These are phyloP conservation scores for Orthonevra nobilis DNA, from an alignment of 2,888 invertebrate genomes.

Conservation along the genomic window DNA sequence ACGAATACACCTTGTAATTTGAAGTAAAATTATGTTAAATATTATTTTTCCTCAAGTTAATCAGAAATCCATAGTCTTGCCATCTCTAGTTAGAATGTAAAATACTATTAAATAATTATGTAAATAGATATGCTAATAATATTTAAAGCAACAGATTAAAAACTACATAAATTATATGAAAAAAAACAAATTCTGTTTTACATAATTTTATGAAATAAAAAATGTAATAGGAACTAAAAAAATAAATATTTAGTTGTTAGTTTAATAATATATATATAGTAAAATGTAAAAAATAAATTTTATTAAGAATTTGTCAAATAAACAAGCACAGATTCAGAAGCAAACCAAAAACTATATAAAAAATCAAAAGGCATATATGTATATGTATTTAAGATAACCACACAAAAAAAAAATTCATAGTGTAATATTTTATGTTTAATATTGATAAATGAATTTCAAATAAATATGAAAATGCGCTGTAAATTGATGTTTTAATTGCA, in stretches of 20 bases:
- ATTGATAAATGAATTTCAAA: constrained; percentile 59
- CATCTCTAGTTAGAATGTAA: constrained; percentile 30
- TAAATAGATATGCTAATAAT: not conserved
- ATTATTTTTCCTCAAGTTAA: not conserved
- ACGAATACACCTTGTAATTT: no score
- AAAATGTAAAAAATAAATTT: constrained; percentile 37
- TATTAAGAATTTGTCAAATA: constrained; percentile 63
- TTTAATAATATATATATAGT: constrained; percentile 36
- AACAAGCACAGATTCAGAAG: constrained; percentile 43
- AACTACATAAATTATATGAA: constrained; percentile 5
- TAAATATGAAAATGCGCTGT: constrained; percentile 58
- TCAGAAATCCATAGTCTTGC: not conserved
- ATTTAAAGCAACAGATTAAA: not conserved
- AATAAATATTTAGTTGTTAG: constrained; percentile 3
- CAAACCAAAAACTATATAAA: constrained; percentile 25
- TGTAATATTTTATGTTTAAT: constrained; percentile 58
- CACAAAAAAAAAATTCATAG: constrained; percentile 55
- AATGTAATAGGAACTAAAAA: not conserved
- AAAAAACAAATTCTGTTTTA: constrained; percentile 3
- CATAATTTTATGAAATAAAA: not conserved
- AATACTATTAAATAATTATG: constrained; percentile 4
- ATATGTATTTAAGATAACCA: constrained; percentile 60
- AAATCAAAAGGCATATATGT: constrained; percentile 22
- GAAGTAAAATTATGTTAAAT: not conserved
- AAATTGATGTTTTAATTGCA: no score